phyloP scores from a whole-genome alignment of 2,113 vertebrate species.

The Rhegmatorhina hoffmannsi region DNA sequence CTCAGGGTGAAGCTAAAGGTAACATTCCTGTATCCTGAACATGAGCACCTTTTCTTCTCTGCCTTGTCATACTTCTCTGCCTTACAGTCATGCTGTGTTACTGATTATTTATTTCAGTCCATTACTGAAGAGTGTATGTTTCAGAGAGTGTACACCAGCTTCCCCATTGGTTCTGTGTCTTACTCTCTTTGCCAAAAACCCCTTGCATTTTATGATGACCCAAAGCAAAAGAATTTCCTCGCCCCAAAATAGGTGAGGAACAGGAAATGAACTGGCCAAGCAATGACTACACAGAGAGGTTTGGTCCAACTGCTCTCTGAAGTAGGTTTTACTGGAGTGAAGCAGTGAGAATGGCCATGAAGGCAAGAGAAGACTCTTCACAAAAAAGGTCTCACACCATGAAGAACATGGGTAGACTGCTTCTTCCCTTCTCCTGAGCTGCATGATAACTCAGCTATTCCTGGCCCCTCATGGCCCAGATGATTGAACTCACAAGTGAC shows the following conservation, averaged over 20 bases:
- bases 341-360: background rate
- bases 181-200: background rate
- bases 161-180: background rate
- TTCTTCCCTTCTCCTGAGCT: background rate
- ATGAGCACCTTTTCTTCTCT: background rate
- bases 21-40: background rate
- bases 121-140: background rate
- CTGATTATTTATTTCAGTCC: background rate
- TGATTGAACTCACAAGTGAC: background rate
- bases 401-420: background rate
- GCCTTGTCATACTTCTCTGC: background rate
- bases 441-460: background rate
- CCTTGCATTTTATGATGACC: background rate
- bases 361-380: background rate
- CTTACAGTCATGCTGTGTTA: background rate
- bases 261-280: background rate
- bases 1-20: background rate
- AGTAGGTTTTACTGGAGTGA: background rate
- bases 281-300: background rate
- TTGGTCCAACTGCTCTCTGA: background rate
- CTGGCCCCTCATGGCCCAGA: rapidly evolving
- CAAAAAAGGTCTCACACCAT: background rate
- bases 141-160: background rate
- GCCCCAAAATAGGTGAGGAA: background rate
- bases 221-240: background rate